Evolutionary conservation across 53 echinoderm and acorn worm genomes (phyloP).

Genomic region (Echinarachnius parma): DNA sequence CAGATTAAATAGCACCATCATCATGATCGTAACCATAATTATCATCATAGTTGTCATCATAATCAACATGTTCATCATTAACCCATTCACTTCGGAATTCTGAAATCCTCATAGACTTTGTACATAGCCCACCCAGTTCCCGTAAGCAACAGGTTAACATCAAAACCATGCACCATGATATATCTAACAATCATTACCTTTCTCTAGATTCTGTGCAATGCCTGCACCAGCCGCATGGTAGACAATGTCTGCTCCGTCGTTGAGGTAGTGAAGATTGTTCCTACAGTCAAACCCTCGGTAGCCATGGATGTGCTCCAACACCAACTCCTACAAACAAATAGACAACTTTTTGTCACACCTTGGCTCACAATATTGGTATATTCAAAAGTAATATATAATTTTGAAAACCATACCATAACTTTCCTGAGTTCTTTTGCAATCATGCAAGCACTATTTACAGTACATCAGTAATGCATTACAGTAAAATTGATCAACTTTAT

Average conservation of each 20-base stretch:
- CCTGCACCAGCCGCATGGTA: conserved; percentile 98
- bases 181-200: conserved; percentile 52
- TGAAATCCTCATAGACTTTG: too few relatives aligned
- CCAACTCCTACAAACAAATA: conserved; percentile 59
- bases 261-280: conserved; percentile 92
- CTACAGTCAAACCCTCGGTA: conserved; percentile 96
- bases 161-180: too few relatives aligned
- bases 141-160: too few relatives aligned
- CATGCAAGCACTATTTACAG: too few relatives aligned
- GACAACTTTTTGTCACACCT: not conserved
- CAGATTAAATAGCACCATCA: too few relatives aligned
- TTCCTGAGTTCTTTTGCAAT: not conserved
- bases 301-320: conserved; percentile 79
- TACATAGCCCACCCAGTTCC: too few relatives aligned
- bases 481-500: too few relatives aligned
- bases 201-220: conserved; percentile 88
- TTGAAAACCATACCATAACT: not conserved
- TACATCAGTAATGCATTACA: too few relatives aligned
- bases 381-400: not conserved
- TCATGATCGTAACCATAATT: too few relatives aligned
- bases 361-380: not conserved
- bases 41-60: too few relatives aligned
- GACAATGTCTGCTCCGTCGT: conserved; percentile 91
- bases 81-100: too few relatives aligned
- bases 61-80: too few relatives aligned